Conservation (phyloP, 2,888 invertebrate genomes). For the Aleiodes alternator region DNA sequence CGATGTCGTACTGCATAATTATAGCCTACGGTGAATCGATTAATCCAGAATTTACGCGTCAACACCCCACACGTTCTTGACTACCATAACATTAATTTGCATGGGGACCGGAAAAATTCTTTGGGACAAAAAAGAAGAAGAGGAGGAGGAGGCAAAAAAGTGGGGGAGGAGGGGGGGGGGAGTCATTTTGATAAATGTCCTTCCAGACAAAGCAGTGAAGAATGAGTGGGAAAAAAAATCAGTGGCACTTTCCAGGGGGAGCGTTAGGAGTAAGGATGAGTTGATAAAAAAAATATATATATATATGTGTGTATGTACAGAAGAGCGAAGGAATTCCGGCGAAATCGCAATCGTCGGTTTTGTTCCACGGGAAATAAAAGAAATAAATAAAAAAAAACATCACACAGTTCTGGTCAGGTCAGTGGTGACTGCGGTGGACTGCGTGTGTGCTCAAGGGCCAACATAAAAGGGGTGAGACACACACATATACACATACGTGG, state of each 20-base stretch:
- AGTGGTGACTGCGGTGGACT: constrained; percentile 37
- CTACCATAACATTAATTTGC: constrained; percentile 28
- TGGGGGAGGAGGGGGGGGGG: too few relatives aligned
- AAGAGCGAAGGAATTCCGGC: constrained; percentile 40
- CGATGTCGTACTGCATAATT: constrained; percentile 27
- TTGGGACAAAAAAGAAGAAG: neutral
- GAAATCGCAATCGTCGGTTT: constrained; percentile 43
- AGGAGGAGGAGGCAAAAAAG: neutral
- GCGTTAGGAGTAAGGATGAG: constrained; percentile 27
- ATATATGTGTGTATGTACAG: neutral
- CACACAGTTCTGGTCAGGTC: constrained; percentile 36
- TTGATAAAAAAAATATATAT: constrained; percentile 28
- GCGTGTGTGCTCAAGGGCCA: constrained; percentile 43
- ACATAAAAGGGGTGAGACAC: constrained; percentile 37
- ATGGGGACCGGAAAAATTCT: too few relatives aligned
- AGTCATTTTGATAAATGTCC: constrained; percentile 5
- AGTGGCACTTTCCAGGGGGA: constrained; percentile 34
- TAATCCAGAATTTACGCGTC: constrained; percentile 57
- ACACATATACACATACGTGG: neutral
- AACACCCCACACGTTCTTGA: constrained; percentile 51
- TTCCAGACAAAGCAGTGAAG: constrained; percentile 26
- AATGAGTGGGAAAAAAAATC: constrained; percentile 39
- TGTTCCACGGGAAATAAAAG: constrained; percentile 31
- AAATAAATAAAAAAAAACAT: constrained; percentile 35
- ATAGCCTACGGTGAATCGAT: constrained; percentile 43